Evolutionary conservation across 2,797 vertebrate genomes (phyloP).

Genomic region (Hippopotamyrus pictus): DNA sequence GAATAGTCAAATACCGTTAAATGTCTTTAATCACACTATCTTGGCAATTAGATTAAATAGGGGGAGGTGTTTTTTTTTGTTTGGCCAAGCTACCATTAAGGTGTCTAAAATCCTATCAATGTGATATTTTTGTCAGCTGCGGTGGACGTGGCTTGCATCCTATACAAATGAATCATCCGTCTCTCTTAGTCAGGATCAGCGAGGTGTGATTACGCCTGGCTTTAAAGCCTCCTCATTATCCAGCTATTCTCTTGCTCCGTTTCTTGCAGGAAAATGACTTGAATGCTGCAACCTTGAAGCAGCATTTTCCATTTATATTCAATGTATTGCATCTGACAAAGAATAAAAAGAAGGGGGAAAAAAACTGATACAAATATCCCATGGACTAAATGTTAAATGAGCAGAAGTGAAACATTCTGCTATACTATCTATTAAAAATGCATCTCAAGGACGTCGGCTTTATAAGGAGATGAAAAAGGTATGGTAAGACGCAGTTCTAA

Average conservation of each 20-base stretch:
- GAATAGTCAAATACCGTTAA: neutral
- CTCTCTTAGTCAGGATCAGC: conserved; percentile 8
- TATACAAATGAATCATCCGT: conserved; percentile 14
- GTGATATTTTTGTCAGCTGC: neutral
- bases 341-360: neutral
- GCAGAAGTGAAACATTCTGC: conserved; percentile 15
- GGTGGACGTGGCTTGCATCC: neutral
- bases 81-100: neutral
- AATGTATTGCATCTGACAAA: conserved; percentile 9
- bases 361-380: neutral
- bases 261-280: conserved; percentile 18
- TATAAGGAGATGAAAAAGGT: neutral
- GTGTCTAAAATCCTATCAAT: neutral
- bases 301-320: conserved; percentile 18
- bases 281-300: conserved; percentile 14
- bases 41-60: conserved; percentile 4
- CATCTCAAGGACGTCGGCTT: conserved; percentile 13
- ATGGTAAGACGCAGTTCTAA: neutral
- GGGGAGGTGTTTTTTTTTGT: neutral
- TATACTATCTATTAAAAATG: conserved; percentile 14
- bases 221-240: conserved; percentile 15
- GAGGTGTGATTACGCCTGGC: conserved; percentile 15
- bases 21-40: neutral
- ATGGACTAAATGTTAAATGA: conserved; percentile 7
- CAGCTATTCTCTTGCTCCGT: neutral